These are phyloP conservation scores for Thaumetopoea pityocampa DNA, from an alignment of 1,140 invertebrate genomes.

Conservation along the genomic window DNA sequence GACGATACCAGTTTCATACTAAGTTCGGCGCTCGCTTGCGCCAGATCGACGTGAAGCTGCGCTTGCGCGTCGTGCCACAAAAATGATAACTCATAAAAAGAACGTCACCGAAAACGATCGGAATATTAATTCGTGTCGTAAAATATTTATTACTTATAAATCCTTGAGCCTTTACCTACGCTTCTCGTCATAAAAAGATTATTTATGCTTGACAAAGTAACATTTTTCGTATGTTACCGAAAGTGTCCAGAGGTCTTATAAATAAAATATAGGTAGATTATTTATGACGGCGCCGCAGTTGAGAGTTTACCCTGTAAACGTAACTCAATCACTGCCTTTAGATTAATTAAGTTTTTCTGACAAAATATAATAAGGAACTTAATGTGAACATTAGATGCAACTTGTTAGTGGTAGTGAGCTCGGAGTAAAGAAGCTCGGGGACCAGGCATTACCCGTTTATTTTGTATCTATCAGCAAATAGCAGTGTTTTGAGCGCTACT, in stretches of 20 bases:
- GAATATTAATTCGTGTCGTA: slow-evolving; percentile 76
- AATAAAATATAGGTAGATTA: slow-evolving; percentile 67
- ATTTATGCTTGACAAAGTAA: slow-evolving; percentile 72
- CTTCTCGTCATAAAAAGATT: slow-evolving; percentile 74
- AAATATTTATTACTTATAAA: slow-evolving; percentile 76
- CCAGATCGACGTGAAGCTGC: slow-evolving; percentile 30
- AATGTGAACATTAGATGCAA: no score
- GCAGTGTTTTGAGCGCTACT: no score
- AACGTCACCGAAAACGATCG: slow-evolving; percentile 73
- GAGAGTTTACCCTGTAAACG: slow-evolving; percentile 22
- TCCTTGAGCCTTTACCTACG: slow-evolving; percentile 75
- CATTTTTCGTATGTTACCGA: slow-evolving; percentile 70
- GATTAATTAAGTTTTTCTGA: slow-evolving; percentile 27
- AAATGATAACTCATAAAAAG: slow-evolving; percentile 74
- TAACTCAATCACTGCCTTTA: slow-evolving; percentile 5
- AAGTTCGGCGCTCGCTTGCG: slow-evolving; percentile 56
- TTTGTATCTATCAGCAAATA: no score
- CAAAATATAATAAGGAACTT: slow-evolving; percentile 22
- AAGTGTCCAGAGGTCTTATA: slow-evolving; percentile 60
- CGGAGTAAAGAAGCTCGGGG: no score
- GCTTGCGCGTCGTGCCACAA: slow-evolving; percentile 55
- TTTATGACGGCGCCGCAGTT: slow-evolving; percentile 55
- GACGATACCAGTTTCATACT: slow-evolving; percentile 63
- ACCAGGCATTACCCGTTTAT: no score
- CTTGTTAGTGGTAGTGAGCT: no score